Evolutionary conservation across 2,797 vertebrate species (phyloP).

Genomic region (Tokudaia tokunoshimensis): DNA sequence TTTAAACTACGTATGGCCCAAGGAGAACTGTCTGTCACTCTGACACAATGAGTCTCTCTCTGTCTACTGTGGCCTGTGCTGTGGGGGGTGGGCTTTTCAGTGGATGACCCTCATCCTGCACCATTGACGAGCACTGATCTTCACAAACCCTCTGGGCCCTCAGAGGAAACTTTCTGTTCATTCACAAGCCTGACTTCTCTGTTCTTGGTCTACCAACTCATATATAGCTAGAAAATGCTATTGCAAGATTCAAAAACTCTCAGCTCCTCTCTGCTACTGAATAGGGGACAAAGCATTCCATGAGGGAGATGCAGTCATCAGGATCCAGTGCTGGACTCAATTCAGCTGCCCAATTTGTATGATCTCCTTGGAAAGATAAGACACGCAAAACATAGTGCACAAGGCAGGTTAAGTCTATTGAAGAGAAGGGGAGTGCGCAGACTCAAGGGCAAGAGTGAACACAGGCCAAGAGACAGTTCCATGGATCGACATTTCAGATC

Average conservation of each 20-base stretch:
- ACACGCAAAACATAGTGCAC: not conserved
- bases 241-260: not conserved
- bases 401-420: not conserved
- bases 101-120: not conserved
- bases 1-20: not conserved
- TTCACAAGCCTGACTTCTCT: too few species aligned
- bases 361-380: not conserved
- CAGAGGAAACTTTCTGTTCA: not conserved
- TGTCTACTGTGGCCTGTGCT: not conserved
- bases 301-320: not conserved
- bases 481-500: not conserved
- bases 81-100: too few species aligned
- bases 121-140: too few species aligned
- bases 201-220: not conserved
- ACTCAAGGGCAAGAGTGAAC: not conserved
- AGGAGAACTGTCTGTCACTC: not conserved
- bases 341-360: not conserved
- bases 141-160: too few species aligned
- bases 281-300: not conserved
- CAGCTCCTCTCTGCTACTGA: fast-evolving
- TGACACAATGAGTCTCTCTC: not conserved
- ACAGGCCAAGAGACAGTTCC: not conserved
- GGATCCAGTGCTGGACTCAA: not conserved
- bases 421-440: too few species aligned
- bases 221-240: not conserved